phyloP scores from a whole-genome alignment of 2,113 vertebrate species.

The Perca fluviatilis region DNA sequence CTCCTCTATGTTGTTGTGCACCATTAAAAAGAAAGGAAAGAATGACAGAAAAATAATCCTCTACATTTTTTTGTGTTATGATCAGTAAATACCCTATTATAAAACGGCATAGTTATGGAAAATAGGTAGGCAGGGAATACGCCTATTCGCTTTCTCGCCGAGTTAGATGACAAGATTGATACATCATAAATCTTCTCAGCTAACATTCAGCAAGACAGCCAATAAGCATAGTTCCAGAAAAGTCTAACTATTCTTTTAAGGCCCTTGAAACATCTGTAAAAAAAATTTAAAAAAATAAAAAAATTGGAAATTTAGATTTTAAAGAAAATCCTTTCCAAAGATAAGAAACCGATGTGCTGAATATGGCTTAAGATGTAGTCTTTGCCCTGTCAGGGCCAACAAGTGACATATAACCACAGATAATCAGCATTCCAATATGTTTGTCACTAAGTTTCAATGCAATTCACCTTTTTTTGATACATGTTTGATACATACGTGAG shows the following conservation, averaged over 20 bases:
- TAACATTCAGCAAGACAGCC: not conserved
- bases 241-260: not conserved
- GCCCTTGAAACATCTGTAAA: not conserved
- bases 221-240: not conserved
- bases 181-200: not conserved
- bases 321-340: not conserved
- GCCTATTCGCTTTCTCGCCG: not conserved
- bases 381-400: not conserved
- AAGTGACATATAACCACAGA: not conserved
- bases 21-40: slow-evolving; percentile 58
- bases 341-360: not conserved
- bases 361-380: not conserved
- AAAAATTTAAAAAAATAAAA: too few relatives aligned
- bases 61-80: slow-evolving; percentile 7
- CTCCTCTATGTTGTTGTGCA: slow-evolving; percentile 7
- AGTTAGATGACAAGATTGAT: not conserved
- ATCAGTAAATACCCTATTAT: not conserved
- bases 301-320: not conserved
- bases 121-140: not conserved
- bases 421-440: not conserved
- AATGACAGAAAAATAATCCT: not conserved
- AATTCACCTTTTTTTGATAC: not conserved
- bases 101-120: not conserved
- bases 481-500: not conserved
- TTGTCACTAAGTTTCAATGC: not conserved